Evolutionary conservation across 2,113 vertebrate species (phyloP), one percentile per base, ranked within the genome.

Genomic region (Lynx canadensis): DNA sequence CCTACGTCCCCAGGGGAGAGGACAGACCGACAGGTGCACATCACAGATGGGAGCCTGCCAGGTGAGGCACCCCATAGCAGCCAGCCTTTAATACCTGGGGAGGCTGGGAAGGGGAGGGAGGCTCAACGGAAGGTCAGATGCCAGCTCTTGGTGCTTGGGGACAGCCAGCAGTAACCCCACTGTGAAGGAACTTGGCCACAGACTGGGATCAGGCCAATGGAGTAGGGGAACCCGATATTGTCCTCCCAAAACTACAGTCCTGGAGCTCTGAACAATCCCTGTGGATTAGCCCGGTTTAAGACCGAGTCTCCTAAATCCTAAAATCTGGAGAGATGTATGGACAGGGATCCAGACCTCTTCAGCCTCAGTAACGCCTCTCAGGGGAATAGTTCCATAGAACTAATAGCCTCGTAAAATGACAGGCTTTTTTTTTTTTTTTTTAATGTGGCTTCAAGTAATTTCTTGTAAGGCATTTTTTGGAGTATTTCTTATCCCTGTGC

Each of bases 181-280:
- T 36, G 78, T 52, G 52, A 65, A 60, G n/a, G 60, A 41, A 83
- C 13, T 3, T 14, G 15, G 19, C 29, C 25, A 55, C 8, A 79
- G 45, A 11, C 21, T 27, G 55, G 48, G 29, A 66, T 1, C 1
- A 48, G 31, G 23, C 10, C 38, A 10, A 50, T 57, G 52, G n/a
- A 38, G 5, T 13, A 18, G 41, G 11, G 29, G n/a, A 23, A 18
- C 2, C 12, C 0, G 4, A 41, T 21, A 8, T 1, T n/a, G 1
- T 9, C 5, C 63, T 36, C 27, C 11, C 38, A 50, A 12, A 55
- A 38, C 29, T 41, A 27, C 33, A 12, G 5, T 73, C 13, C 13
- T 3, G 1, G 12, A 8, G 8, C 10, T 57, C 57, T n/a, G 33
- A 69, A 78, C n/a, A 52, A 23, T 55, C 31, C 48, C 14, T 74